Conservation (phyloP, 2,113 vertebrate species). For the Pygoscelis antarcticus region DNA sequence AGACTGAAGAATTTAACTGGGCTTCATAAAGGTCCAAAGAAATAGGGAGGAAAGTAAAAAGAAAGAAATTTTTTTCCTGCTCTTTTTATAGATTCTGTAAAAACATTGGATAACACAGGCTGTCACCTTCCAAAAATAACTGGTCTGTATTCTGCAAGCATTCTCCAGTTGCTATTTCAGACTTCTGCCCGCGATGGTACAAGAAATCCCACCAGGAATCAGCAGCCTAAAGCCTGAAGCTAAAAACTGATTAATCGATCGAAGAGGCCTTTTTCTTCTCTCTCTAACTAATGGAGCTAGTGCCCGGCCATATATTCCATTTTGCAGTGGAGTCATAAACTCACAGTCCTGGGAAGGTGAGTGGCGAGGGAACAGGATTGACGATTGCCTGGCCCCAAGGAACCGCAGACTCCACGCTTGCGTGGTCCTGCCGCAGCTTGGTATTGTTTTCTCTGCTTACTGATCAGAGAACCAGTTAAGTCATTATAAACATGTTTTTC, state of each 20-base stretch:
- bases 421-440: neutral
- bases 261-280: neutral
- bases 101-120: neutral
- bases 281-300: neutral
- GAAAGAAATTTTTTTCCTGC: neutral
- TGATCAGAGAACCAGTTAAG: neutral
- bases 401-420: neutral
- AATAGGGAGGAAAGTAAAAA: neutral
- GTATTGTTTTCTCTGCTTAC: neutral
- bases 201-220: conserved; percentile 4
- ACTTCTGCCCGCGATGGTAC: neutral
- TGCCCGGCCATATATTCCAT: neutral
- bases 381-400: neutral
- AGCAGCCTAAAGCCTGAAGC: neutral
- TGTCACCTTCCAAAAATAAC: neutral
- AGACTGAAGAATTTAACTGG: neutral
- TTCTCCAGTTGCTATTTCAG: neutral
- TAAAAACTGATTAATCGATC: neutral
- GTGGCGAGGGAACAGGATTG: neutral
- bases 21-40: neutral
- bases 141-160: neutral
- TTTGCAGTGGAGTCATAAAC: neutral
- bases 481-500: conserved; percentile 33
- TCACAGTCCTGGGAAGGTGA: neutral
- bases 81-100: neutral